These are phyloP conservation scores for Melolontha melolontha DNA, from an alignment of 2,888 invertebrate species.

Conservation along the genomic window DNA sequence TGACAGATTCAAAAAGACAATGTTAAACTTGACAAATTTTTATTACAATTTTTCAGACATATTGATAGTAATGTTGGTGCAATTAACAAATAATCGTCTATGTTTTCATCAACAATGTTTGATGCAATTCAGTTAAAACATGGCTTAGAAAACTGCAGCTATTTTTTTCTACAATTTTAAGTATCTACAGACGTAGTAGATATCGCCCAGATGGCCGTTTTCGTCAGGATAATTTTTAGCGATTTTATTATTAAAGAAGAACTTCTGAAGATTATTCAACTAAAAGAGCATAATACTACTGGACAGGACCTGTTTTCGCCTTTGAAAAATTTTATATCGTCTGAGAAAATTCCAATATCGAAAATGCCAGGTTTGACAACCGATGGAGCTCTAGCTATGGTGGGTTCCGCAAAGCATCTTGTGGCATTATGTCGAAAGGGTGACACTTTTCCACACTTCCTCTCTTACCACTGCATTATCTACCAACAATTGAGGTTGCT, in stretches of 20 bases:
- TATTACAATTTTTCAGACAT: too few relatives aligned
- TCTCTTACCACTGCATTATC: constrained; percentile 46
- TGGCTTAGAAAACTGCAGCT: constrained; percentile 47
- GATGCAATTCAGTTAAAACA: constrained; percentile 43
- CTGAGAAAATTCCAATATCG: constrained; percentile 43
- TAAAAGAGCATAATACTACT: constrained; percentile 45
- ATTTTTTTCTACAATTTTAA: constrained; percentile 47
- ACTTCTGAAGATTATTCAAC: constrained; percentile 45
- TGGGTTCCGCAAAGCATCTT: constrained; percentile 46
- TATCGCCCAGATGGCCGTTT: constrained; percentile 46
- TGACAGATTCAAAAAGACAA: too few relatives aligned
- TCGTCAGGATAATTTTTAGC: constrained; percentile 46
- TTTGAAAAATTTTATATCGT: constrained; percentile 44
- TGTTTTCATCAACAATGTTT: too few relatives aligned
- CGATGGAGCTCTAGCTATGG: constrained; percentile 48
- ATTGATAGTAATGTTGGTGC: too few relatives aligned
- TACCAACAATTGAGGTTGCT: too few relatives aligned
- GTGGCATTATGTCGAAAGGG: constrained; percentile 46
- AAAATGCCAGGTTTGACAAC: constrained; percentile 49
- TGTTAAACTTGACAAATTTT: too few relatives aligned
- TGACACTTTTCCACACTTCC: constrained; percentile 44
- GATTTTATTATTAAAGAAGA: constrained; percentile 48
- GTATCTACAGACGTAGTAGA: constrained; percentile 46
- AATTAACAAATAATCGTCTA: too few relatives aligned
- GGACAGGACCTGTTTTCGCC: constrained; percentile 47